Conservation (phyloP, 2,888 invertebrate species). For the Hydraecia micacea region DNA sequence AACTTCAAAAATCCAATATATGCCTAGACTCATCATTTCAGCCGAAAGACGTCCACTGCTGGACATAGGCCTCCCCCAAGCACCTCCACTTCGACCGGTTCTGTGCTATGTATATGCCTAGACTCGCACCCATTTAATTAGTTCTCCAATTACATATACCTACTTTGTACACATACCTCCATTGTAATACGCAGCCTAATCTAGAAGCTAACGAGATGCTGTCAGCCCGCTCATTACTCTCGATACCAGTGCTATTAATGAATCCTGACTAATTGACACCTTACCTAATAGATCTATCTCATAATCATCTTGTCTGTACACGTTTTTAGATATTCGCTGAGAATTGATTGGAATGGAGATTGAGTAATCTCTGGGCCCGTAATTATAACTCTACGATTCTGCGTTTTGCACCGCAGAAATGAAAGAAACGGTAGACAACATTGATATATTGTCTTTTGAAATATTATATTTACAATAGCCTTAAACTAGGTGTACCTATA, state of each 20-base stretch:
- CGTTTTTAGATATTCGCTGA: neutral
- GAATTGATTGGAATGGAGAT: neutral
- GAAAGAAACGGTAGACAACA: neutral
- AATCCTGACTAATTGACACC: constrained; percentile 51
- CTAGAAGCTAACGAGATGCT: constrained; percentile 24
- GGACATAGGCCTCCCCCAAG: no score
- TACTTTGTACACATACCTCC: neutral
- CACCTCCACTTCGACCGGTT: no score
- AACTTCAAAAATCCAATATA: neutral
- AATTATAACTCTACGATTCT: no score
- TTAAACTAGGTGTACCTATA: no score
- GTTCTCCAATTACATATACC: neutral
- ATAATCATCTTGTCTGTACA: constrained; percentile 18
- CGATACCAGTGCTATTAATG: constrained; percentile 44
- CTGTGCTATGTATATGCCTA: no score
- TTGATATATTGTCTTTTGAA: no score
- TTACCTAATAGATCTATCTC: constrained; percentile 8
- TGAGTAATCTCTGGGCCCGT: no score
- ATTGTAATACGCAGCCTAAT: constrained; percentile 11
- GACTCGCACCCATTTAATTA: neutral
- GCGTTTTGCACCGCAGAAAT: neutral
- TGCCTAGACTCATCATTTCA: neutral
- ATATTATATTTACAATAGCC: no score
- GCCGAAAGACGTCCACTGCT: no score
- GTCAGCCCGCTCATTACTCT: constrained; percentile 35